Conservation (phyloP, 2,888 invertebrate genomes). For the Drosophila kanekoi region DNA sequence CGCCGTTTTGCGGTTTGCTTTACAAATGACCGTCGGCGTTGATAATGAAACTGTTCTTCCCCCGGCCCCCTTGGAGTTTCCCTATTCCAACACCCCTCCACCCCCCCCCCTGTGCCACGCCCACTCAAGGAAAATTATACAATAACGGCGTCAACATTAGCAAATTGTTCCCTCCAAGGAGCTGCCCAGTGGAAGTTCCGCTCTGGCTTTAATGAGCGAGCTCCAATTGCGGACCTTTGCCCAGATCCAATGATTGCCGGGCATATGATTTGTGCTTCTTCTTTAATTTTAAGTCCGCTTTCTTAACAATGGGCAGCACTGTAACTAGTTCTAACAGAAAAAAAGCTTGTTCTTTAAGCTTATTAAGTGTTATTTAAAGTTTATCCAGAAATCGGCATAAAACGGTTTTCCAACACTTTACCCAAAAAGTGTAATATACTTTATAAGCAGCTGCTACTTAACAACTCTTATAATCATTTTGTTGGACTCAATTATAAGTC, state of each 20-base stretch:
- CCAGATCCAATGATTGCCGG: conserved; percentile 14
- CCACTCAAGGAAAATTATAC: conserved; percentile 61
- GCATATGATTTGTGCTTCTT: conserved; percentile 8
- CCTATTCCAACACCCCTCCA: background rate
- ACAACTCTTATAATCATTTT: too few relatives aligned
- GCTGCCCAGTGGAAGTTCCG: conserved; percentile 25
- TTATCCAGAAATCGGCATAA: too few relatives aligned
- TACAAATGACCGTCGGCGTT: conserved; percentile 71
- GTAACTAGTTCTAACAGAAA: too few relatives aligned
- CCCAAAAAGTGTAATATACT: too few relatives aligned
- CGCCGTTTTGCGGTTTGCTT: conserved; percentile 70
- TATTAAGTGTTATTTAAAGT: too few relatives aligned
- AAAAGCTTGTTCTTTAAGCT: too few relatives aligned
- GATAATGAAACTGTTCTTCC: conserved; percentile 52
- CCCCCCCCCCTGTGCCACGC: conserved; percentile 35
- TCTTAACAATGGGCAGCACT: background rate
- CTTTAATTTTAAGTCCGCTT: background rate
- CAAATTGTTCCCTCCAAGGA: conserved; percentile 63
- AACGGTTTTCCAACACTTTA: too few relatives aligned
- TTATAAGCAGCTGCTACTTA: too few relatives aligned
- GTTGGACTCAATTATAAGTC: too few relatives aligned
- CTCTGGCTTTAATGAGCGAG: conserved; percentile 50
- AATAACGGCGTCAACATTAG: conserved; percentile 80
- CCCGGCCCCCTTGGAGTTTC: too few relatives aligned
- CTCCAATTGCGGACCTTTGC: conserved; percentile 46